These are phyloP conservation scores for Brachypteracias leptosomus DNA, from an alignment of 2,113 vertebrate genomes.

Conservation along the genomic window DNA sequence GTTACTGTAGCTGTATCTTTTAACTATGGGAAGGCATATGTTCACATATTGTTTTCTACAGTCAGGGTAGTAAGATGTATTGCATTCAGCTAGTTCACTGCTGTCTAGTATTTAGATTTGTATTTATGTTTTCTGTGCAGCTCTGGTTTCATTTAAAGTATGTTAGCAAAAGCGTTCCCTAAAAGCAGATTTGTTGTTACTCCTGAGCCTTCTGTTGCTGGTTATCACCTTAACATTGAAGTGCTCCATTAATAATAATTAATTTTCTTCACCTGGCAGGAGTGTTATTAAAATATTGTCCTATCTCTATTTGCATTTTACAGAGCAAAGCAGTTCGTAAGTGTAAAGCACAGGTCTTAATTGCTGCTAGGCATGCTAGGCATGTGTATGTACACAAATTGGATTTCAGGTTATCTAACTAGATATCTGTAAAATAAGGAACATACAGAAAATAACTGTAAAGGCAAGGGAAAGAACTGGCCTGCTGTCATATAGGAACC, in stretches of 20 bases:
- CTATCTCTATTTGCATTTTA: background rate
- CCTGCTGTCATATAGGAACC: background rate
- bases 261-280: background rate
- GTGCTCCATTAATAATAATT: background rate
- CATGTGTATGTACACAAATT: background rate
- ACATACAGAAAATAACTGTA: background rate
- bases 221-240: background rate
- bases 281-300: background rate
- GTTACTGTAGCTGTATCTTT: background rate
- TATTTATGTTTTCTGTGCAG: background rate
- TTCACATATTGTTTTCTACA: background rate
- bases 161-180: background rate
- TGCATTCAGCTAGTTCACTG: background rate
- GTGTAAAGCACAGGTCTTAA: background rate
- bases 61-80: background rate
- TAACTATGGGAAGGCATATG: background rate
- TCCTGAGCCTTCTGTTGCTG: background rate
- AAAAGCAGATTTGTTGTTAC: background rate
- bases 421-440: background rate
- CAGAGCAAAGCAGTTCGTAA: background rate
- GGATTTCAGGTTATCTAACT: background rate
- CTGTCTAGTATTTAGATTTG: background rate
- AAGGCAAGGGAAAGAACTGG: background rate
- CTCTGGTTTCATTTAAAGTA: background rate
- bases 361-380: accelerated